Percentiles rank a stretch among this genome's conserved stretches.
phyloP scores from a whole-genome alignment of 2,888 invertebrate species.

The Zaprionus obscuricornis region DNA sequence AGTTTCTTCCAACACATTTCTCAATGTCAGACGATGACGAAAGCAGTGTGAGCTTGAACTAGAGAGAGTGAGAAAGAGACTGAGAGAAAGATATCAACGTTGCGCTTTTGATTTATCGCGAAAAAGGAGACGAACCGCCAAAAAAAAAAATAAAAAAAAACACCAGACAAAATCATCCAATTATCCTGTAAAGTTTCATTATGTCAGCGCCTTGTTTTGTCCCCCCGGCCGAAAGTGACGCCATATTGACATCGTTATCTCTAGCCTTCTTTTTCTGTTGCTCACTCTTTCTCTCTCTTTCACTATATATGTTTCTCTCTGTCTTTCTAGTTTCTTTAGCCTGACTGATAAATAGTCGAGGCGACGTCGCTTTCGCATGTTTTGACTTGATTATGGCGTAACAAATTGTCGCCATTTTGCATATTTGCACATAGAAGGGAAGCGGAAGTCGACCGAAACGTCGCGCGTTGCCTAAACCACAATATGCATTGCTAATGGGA shows the following conservation, averaged over 20 bases:
- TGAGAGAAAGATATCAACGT: conserved; percentile 29
- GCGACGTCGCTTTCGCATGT: conserved; percentile 63
- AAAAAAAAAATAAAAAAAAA: conserved; percentile 10
- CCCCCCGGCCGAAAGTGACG: conserved; percentile 51
- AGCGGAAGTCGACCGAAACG: conserved; percentile 39
- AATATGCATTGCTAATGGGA: conserved; percentile 33
- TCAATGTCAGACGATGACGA: conserved; percentile 57
- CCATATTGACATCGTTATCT: conserved; percentile 65
- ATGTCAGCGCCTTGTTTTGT: conserved; percentile 60
- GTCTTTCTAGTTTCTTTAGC: background rate
- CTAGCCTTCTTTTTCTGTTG: conserved; percentile 7
- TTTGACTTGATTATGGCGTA: conserved; percentile 77
- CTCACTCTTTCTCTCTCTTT: conserved; percentile 14
- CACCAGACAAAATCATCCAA: conserved; percentile 68
- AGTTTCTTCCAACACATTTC: conserved; percentile 50
- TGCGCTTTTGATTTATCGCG: conserved; percentile 64
- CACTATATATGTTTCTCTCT: background rate
- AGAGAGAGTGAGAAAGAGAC: background rate
- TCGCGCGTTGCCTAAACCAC: conserved; percentile 21
- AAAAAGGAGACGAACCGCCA: conserved; percentile 11
- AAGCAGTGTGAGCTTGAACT: background rate
- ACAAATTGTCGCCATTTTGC: conserved; percentile 77
- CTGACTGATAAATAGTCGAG: conserved; percentile 68
- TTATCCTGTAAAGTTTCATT: conserved; percentile 77
- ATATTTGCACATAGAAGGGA: conserved; percentile 50